phyloP scores from a whole-genome alignment of 2,113 vertebrate species.

The Rallus limicola region DNA sequence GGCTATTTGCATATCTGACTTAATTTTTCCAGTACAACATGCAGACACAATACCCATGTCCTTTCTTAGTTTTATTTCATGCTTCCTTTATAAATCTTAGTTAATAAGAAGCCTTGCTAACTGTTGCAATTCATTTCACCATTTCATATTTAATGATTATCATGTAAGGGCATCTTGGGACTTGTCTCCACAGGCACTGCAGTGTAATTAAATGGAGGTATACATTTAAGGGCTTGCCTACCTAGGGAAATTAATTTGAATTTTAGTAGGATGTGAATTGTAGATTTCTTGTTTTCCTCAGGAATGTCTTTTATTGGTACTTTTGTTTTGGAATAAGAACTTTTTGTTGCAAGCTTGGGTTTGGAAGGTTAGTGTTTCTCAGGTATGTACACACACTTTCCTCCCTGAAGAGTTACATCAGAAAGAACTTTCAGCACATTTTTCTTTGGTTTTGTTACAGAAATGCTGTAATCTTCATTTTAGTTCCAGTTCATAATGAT shows the following conservation, averaged over 20 bases:
- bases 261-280: slow-evolving; percentile 1
- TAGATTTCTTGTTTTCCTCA: background rate
- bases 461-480: background rate
- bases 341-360: background rate
- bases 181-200: slow-evolving; percentile 8
- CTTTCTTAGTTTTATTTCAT: background rate
- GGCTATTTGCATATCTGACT: background rate
- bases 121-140: slow-evolving; percentile 29
- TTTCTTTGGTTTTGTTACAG: background rate
- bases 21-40: background rate
- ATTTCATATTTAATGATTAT: slow-evolving; percentile 16
- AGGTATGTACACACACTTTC: background rate
- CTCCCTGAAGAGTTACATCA: background rate
- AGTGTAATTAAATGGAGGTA: background rate
- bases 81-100: slow-evolving; percentile 12
- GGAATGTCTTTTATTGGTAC: background rate
- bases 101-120: background rate
- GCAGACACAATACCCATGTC: background rate
- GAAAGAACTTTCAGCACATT: background rate
- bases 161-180: slow-evolving; percentile 11
- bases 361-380: background rate
- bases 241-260: background rate
- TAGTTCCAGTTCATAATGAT: background rate
- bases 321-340: background rate
- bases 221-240: background rate